Evolutionary conservation across 1,140 invertebrate species (phyloP).

Genomic region (Zaprionus gabonicus): DNA sequence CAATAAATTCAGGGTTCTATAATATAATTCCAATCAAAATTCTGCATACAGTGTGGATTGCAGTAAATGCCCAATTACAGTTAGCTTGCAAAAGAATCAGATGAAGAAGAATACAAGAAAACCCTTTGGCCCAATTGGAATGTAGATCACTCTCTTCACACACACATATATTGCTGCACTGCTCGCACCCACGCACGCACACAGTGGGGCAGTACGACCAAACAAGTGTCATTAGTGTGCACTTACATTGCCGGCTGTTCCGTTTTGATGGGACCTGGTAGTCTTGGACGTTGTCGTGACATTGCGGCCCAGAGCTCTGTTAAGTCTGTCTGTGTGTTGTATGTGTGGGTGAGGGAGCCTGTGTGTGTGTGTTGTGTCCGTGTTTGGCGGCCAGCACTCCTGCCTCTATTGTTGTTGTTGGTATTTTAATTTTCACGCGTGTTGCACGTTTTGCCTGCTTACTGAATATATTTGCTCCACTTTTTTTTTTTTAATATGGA

Average conservation of each 20-base stretch:
- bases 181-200: constrained; percentile 4
- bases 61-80: neutral
- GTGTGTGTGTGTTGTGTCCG: constrained; percentile 19
- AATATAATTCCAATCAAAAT: too few species aligned
- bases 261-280: constrained; percentile 29
- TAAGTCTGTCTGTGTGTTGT: constrained; percentile 30
- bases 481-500: constrained; percentile 28
- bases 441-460: constrained; percentile 37
- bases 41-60: too few species aligned
- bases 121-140: neutral
- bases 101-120: too few species aligned
- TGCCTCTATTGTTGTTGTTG: neutral
- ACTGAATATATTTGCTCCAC: constrained; percentile 33
- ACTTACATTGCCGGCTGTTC: constrained; percentile 69
- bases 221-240: constrained; percentile 43
- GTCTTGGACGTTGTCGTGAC: constrained; percentile 64
- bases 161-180: constrained; percentile 7
- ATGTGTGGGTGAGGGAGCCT: neutral
- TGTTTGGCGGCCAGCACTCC: constrained; percentile 51
- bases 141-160: neutral
- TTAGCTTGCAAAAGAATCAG: neutral
- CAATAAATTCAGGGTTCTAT: too few species aligned
- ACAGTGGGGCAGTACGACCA: neutral
- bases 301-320: constrained; percentile 45
- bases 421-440: constrained; percentile 21